phyloP scores from a whole-genome alignment of 2,888 invertebrate species.

The Caenorhabditis parvicauda region DNA sequence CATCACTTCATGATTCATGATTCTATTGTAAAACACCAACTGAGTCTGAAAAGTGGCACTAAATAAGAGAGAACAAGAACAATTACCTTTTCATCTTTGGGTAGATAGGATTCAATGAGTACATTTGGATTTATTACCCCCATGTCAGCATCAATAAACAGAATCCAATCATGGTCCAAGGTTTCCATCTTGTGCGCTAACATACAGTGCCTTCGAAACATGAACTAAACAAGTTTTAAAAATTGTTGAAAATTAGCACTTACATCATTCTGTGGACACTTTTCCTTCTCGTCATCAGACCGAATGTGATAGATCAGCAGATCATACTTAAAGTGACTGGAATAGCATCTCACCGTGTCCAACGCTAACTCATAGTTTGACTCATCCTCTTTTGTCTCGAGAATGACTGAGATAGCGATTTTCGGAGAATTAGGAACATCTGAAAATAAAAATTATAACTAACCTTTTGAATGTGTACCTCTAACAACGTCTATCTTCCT shows the following conservation, averaged over 20 bases:
- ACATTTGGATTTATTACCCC: constrained; percentile 39
- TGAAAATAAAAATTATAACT: not conserved
- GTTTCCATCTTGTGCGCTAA: constrained; percentile 15
- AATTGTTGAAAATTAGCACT: not conserved
- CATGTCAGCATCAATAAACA: constrained; percentile 41
- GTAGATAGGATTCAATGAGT: constrained; percentile 44
- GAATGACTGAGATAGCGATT: constrained; percentile 13
- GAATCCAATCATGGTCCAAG: constrained; percentile 17
- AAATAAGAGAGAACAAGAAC: not conserved
- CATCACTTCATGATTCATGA: constrained; percentile 59
- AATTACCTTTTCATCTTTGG: constrained; percentile 9
- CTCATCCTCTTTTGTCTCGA: constrained; percentile 4
- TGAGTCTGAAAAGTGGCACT: constrained; percentile 20
- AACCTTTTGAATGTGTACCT: not conserved
- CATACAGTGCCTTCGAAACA: constrained; percentile 40
- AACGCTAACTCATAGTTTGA: constrained; percentile 17
- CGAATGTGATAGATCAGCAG: constrained; percentile 8
- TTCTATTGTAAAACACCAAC: constrained; percentile 54
- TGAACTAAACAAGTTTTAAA: constrained; percentile 21
- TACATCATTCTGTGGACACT: constrained; percentile 34
- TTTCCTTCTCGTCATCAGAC: not conserved
- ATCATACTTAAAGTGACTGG: constrained; percentile 13
- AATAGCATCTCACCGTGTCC: constrained; percentile 22
- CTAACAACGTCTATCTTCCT: constrained; percentile 10
- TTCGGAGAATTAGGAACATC: constrained; percentile 5